Conservation (phyloP, 2,797 vertebrate genomes). For the Crenichthys baileyi region DNA sequence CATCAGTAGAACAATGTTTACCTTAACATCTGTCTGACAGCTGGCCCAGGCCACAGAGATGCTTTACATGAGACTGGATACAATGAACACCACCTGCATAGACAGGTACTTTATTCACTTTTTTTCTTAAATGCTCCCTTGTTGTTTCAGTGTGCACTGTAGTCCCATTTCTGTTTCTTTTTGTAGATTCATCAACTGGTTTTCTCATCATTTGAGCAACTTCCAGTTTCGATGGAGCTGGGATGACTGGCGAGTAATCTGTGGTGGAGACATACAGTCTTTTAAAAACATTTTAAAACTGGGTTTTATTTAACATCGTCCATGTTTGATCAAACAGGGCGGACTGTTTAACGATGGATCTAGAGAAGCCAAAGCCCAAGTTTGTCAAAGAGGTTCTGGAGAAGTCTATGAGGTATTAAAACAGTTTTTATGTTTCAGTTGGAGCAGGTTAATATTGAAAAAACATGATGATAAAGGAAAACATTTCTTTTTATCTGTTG, state of each 20-base stretch:
- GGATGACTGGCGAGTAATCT: conserved; percentile 93
- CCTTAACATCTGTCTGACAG: conserved; percentile 84
- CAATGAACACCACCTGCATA: conserved; percentile 95
- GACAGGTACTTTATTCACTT: conserved; percentile 82
- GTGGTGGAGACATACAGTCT: rapidly evolving
- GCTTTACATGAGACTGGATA: conserved; percentile 97
- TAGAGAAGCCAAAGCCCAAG: conserved; percentile 94
- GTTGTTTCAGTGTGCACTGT: not conserved
- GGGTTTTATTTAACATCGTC: not conserved
- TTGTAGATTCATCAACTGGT: conserved; percentile 92
- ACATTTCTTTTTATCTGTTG: not conserved
- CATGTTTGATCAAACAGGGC: conserved; percentile 80
- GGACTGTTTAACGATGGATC: conserved; percentile 91
- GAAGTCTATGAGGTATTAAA: conserved; percentile 91
- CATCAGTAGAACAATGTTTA: not conserved
- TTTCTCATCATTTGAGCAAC: conserved; percentile 98
- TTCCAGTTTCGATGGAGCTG: conserved; percentile 99
- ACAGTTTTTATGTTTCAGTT: not conserved
- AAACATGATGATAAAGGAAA: not conserved
- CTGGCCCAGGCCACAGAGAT: conserved; percentile 98
- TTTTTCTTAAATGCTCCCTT: rapidly evolving
- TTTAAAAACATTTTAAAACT: not conserved
- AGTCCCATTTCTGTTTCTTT: not conserved
- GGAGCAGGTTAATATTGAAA: not conserved
- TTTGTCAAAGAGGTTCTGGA: conserved; percentile 98